Evolutionary conservation across 1,140 invertebrate species (phyloP), one percentile per base, ranked within the genome.

Genomic region (Hylyphantes graminicola): DNA sequence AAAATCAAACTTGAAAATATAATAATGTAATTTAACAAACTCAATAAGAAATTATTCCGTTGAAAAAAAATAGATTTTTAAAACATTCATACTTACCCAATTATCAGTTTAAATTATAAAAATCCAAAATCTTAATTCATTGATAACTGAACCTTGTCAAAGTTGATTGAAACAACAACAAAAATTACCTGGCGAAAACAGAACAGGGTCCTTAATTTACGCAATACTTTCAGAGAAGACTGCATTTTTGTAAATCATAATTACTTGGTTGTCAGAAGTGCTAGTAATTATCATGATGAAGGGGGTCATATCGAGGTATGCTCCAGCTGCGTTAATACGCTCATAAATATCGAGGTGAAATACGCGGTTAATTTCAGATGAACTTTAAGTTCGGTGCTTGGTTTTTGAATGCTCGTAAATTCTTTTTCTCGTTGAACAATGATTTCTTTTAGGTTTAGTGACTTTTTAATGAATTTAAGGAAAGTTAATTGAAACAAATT

Each of bases 351-450:
- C 51, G 13, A 13, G n/a, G 72, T 59, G 57, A 74, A 74, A 55
- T 59, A 57, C 54, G 72, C 72, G 72, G 72, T 74, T 74, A 74
- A 74, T 74, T 74, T 74, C 72, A 55, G 57, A 74, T 17, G 55
- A 19, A 74, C 51, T 55, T 15, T 74, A 74, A 74, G 57, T 74
- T 15, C 17, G 9, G 10, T 17, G 8, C 53, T 10, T 11, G 72
- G 54, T 74, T 55, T 35, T 57, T 5, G 72, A 74, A 74, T 10
- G 19, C 57, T 54, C 51, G 57, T 74, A 57, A 74, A 74, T 59
- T 35, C 35, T 12, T 11, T 55, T 11, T 15, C 15, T 57, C n/a
- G 17, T 65, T 11, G 21, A 65, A 12, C 10, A 65, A n/a, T 7
- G n/a, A 65, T 12, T 65, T 12, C n/a, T 19, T n/a, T n/a, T 65